phyloP scores from a whole-genome alignment of 2,113 vertebrate genomes.

The Alosa alosa region DNA sequence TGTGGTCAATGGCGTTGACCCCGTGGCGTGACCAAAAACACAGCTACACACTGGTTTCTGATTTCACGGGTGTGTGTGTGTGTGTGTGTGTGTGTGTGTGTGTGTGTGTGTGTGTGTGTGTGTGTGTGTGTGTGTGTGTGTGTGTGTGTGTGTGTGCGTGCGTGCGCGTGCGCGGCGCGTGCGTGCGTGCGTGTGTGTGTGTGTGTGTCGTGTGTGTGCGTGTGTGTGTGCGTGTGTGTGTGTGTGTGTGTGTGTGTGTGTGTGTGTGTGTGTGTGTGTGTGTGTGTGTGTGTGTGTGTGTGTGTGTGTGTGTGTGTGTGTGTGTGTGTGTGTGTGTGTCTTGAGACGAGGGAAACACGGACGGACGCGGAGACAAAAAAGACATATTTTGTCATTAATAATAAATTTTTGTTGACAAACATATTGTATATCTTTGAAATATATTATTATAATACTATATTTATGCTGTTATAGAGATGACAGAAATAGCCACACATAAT shows the following conservation, averaged over 20 bases:
- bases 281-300: slow-evolving; percentile 27
- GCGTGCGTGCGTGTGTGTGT: slow-evolving; percentile 43
- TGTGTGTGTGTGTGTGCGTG: slow-evolving; percentile 26
- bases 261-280: slow-evolving; percentile 40
- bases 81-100: slow-evolving; percentile 35
- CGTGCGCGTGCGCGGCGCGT: too few species aligned
- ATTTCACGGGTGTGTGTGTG: slow-evolving; percentile 55
- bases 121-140: slow-evolving; percentile 39
- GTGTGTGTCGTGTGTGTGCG: slow-evolving; percentile 34
- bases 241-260: slow-evolving; percentile 29
- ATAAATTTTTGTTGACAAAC: slow-evolving; percentile 40
- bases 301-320: slow-evolving; percentile 28
- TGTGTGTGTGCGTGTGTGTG: slow-evolving; percentile 38
- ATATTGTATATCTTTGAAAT: slow-evolving; percentile 56
- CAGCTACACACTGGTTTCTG: slow-evolving; percentile 75
- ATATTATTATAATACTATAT: slow-evolving; percentile 66
- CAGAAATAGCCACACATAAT: slow-evolving; percentile 69
- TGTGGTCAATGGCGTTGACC: slow-evolving; percentile 59
- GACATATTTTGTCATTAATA: slow-evolving; percentile 54
- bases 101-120: slow-evolving; percentile 32
- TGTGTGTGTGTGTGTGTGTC: slow-evolving; percentile 42
- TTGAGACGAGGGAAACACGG: slow-evolving; percentile 57
- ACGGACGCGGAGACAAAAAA: slow-evolving; percentile 66
- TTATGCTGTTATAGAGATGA: slow-evolving; percentile 59
- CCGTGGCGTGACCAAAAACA: slow-evolving; percentile 62